A percentile compares a stretch with the other conserved stretches of the same genome.
Conservation (phyloP, 2,113 vertebrate species). For the Cyanistes caeruleus region DNA sequence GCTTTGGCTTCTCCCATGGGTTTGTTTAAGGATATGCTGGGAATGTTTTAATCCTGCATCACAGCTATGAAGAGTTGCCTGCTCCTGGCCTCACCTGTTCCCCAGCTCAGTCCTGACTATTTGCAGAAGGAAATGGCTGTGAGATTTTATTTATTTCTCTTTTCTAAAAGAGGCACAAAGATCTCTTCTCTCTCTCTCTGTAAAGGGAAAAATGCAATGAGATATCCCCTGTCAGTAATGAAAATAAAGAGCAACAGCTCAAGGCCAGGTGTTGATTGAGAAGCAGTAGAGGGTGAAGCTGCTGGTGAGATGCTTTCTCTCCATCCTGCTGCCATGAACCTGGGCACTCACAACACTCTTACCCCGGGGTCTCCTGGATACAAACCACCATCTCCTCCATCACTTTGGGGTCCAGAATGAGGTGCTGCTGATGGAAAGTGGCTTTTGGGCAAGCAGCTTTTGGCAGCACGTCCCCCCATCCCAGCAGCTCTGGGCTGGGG, state of each 20-base stretch:
- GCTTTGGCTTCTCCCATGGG: constrained; percentile 32
- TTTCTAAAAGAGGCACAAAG: not conserved
- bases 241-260: not conserved
- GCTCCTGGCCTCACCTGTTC: not conserved
- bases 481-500: not conserved
- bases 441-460: not conserved
- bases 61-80: not conserved
- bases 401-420: fast-evolving
- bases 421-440: not conserved
- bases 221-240: not conserved
- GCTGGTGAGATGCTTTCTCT: not conserved
- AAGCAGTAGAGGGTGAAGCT: not conserved
- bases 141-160: not conserved
- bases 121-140: not conserved
- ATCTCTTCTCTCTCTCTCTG: not conserved
- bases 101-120: not conserved
- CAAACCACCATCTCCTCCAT: not conserved
- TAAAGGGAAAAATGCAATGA: not conserved
- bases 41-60: not conserved
- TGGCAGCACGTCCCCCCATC: not conserved
- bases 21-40: constrained; percentile 42
- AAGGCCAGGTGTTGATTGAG: not conserved
- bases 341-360: fast-evolving
- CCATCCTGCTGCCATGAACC: fast-evolving
- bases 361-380: fast-evolving